A percentile compares a stretch with the other conserved stretches of the same genome.
Conservation (phyloP, 2,797 vertebrate species). For the Todus mexicanus region DNA sequence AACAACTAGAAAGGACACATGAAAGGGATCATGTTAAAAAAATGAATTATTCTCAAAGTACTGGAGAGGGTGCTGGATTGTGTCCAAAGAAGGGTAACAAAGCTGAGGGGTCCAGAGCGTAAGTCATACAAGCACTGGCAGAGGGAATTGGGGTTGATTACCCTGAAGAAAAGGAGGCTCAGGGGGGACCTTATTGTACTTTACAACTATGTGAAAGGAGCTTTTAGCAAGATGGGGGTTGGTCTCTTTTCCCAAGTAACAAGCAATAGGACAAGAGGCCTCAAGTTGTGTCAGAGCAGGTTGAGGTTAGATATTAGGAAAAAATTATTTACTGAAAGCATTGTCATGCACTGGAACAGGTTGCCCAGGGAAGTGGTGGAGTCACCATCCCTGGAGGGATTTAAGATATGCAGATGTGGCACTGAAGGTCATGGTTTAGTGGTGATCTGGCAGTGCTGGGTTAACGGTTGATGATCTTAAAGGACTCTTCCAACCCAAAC, state of each 20-base stretch:
- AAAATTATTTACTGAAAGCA: neutral
- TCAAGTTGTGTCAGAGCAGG: neutral
- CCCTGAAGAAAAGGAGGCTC: neutral
- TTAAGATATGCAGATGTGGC: too few species aligned
- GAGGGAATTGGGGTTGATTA: neutral
- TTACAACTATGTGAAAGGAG: neutral
- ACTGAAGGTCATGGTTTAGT: too few species aligned
- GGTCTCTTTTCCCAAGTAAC: neutral
- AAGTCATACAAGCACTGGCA: neutral
- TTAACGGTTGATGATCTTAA: too few species aligned
- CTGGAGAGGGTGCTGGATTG: neutral
- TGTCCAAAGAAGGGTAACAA: neutral
- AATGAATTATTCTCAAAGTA: neutral
- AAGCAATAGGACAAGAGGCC: neutral
- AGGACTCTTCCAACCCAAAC: neutral
- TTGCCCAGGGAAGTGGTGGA: too few species aligned
- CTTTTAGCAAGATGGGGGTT: neutral
- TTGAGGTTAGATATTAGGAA: neutral
- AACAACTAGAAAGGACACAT: neutral
- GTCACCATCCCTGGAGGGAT: too few species aligned
- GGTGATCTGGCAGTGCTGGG: too few species aligned
- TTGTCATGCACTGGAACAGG: neutral
- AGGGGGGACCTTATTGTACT: neutral
- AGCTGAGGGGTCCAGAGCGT: neutral
- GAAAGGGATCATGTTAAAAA: neutral